phyloP scores from a whole-genome alignment of 2,888 invertebrate species.

The Orchesellides sinensis region DNA sequence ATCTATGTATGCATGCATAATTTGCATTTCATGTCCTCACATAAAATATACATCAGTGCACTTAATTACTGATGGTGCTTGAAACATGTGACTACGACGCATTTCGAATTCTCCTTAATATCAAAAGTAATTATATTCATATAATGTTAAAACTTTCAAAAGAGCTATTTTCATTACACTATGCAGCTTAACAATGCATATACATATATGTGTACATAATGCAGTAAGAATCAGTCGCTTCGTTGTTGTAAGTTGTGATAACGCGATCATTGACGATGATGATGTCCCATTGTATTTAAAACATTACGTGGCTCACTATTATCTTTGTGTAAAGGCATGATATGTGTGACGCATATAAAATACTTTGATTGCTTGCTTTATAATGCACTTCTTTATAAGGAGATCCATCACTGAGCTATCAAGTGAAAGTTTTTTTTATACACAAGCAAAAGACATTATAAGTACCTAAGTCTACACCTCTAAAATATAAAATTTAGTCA shows the following conservation, averaged over 20 bases:
- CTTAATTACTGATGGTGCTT: no score
- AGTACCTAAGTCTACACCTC: background rate
- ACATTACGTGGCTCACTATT: background rate
- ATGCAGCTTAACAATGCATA: background rate
- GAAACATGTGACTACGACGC: no score
- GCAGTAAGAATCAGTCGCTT: background rate
- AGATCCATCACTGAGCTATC: conserved; percentile 20
- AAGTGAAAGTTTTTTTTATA: conserved; percentile 47
- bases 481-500: background rate
- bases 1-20: no score
- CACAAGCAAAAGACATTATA: no score
- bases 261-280: conserved; percentile 20
- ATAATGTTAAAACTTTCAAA: background rate
- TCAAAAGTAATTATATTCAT: no score
- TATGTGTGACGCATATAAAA: background rate
- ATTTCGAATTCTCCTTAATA: no score
- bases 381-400: conserved; percentile 31
- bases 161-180: background rate
- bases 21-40: no score
- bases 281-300: conserved; percentile 13
- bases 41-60: no score
- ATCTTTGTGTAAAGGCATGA: background rate
- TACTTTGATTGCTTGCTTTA: conserved; percentile 36
- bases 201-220: background rate
- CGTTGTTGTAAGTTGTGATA: conserved; percentile 13